Base-by-base conservation (phyloP, 2,113 vertebrate genomes). In the Sialia sialis region DNA sequence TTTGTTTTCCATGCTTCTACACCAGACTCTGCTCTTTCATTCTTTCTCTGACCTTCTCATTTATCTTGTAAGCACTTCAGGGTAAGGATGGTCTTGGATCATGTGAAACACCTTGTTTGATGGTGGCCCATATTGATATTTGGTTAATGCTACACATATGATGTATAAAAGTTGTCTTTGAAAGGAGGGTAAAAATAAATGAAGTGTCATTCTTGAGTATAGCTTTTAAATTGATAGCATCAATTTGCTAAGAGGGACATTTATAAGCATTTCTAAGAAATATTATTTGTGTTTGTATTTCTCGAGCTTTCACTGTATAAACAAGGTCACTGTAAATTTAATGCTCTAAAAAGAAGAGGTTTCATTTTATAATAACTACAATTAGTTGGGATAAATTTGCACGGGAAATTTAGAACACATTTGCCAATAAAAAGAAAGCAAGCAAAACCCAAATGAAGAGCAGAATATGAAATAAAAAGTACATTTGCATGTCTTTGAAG, bases 251-350 rank as follows among this genome's bases (percentile, higher is more conserved):
- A 75, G 62, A 69, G 36, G 49, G 67, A 55, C 6, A 10, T 76
- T 84, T 78, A 22, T 67, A 92, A 92, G 52, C 43, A 87, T 94
- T 92, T 92, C 73, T 87, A 87, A 97, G 66, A 64, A 82, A 46
- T 79, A 32, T 41, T 91, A 34, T 79, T 89, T 87, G 25, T 62
- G 34, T 67, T 95, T 4, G 0, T 81, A 25, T 83, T 85, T 91
- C 30, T 77, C 3, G 7, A 68, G 49, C 36, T 92, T 72, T 91
- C n/a, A 13, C 54, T 44, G 9, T 25, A 39, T 60, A 74, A 68
- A 66, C 78, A 59, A 82, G 69, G n/a, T 89, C 67, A 68, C 4
- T 3, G 4, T 69, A 62, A 90, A 81, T 84, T 49, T 58, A 91
- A 27, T 16, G 16, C 7, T 77, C 74, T 68, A 54, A 64, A 72